Conservation (phyloP, 2,888 invertebrate genomes). For the Drosophila paranaensis region DNA sequence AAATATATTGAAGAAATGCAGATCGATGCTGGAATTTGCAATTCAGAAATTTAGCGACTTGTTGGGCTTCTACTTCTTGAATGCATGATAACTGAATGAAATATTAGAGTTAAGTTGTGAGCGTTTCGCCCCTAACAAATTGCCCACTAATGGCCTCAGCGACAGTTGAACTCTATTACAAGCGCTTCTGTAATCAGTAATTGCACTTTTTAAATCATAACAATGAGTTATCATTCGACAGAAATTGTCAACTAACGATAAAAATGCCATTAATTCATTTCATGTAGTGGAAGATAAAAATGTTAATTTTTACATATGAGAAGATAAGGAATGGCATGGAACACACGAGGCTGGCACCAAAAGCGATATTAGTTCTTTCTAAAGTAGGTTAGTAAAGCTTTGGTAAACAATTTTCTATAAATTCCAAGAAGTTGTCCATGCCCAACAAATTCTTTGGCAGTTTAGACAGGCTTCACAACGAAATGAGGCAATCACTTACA, state of each 20-base stretch:
- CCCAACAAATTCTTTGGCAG: not conserved
- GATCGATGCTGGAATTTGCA: no score
- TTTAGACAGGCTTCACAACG: not conserved
- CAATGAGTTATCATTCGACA: not conserved
- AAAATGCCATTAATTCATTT: constrained; percentile 3
- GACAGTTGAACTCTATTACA: not conserved
- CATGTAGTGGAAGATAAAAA: not conserved
- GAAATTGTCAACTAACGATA: not conserved
- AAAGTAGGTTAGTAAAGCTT: constrained; percentile 14
- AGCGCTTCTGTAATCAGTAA: constrained; percentile 7
- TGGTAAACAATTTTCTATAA: constrained; percentile 18
- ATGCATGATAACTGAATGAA: not conserved
- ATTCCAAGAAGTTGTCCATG: not conserved
- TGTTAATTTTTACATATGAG: constrained; percentile 13
- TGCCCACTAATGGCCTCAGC: not conserved
- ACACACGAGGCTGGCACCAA: not conserved
- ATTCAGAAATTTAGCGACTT: no score
- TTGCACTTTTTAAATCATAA: not conserved
- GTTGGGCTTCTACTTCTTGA: no score
- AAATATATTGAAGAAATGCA: no score
- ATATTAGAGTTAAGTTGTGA: no score
- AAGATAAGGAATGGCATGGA: constrained; percentile 4
- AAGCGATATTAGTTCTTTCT: not conserved
- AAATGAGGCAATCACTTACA: constrained; percentile 3
- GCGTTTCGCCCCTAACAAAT: not conserved